Conservation (phyloP, 2,888 invertebrate species). For the Bombylius major region DNA sequence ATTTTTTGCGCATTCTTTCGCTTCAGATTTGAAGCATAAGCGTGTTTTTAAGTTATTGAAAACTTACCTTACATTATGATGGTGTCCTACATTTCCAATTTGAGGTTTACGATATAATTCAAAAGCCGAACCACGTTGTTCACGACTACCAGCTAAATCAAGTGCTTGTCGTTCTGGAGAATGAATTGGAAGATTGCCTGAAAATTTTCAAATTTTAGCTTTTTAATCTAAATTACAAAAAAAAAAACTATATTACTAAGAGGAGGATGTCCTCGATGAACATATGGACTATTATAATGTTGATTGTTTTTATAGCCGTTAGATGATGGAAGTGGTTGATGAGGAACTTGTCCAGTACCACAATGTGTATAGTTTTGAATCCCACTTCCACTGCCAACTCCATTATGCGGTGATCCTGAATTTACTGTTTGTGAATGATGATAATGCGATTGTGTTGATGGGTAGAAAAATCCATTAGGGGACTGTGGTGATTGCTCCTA, state of each 20-base stretch:
- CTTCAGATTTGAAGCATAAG: no score
- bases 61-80: constrained; percentile 66
- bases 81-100: constrained; percentile 42
- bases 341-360: constrained; percentile 26
- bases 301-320: constrained; percentile 24
- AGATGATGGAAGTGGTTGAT: constrained; percentile 27
- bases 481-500: constrained; percentile 36
- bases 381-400: constrained; percentile 9
- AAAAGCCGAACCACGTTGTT: constrained; percentile 89
- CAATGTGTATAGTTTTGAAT: constrained; percentile 20
- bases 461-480: constrained; percentile 37
- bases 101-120: constrained; percentile 86
- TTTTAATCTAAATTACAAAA: background rate
- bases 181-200: constrained; percentile 33
- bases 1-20: background rate
- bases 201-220: background rate
- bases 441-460: constrained; percentile 33
- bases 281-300: constrained; percentile 19
- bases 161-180: constrained; percentile 35
- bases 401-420: constrained; percentile 24
- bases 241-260: constrained; percentile 23
- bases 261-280: constrained; percentile 35
- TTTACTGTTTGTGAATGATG: constrained; percentile 28
- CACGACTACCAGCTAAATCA: constrained; percentile 72
- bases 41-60: background rate